These are phyloP conservation scores for Tachina lurida DNA, from an alignment of 2,888 invertebrate species.

Conservation along the genomic window DNA sequence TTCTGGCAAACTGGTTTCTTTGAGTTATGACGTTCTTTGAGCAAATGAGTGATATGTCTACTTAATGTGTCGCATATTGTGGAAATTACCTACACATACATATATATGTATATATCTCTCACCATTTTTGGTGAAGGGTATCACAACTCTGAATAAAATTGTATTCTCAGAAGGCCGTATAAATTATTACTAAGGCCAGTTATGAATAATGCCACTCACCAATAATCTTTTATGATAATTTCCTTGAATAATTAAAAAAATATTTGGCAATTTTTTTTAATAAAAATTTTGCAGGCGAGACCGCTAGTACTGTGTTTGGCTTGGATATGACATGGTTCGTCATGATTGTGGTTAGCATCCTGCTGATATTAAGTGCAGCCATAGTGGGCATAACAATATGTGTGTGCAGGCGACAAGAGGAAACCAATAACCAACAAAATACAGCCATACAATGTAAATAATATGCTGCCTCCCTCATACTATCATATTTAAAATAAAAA, in stretches of 20 bases:
- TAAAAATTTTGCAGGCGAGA: constrained; percentile 84
- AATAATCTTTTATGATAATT: constrained; percentile 33
- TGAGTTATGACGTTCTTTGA: no score
- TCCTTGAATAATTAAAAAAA: constrained; percentile 25
- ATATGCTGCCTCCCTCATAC: neutral
- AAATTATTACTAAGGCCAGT: no score
- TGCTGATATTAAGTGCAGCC: constrained; percentile 87
- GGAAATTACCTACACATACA: no score
- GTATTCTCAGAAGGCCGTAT: no score
- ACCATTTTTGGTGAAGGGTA: no score
- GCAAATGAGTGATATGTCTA: no score
- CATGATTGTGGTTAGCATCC: constrained; percentile 87
- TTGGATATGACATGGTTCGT: constrained; percentile 91
- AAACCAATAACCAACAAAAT: constrained; percentile 83
- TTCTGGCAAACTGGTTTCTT: no score
- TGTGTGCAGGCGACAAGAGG: constrained; percentile 87
- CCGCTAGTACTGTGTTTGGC: constrained; percentile 87
- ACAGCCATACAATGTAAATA: constrained; percentile 83
- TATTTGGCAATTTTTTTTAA: neutral
- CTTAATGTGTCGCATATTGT: no score
- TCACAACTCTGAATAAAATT: no score
- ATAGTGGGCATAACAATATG: constrained; percentile 89
- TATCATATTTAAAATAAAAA: neutral
- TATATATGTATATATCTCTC: no score
- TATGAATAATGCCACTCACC: neutral